These are phyloP conservation scores for Eupithecia exiguata DNA, from an alignment of 2,888 invertebrate species.

Conservation along the genomic window DNA sequence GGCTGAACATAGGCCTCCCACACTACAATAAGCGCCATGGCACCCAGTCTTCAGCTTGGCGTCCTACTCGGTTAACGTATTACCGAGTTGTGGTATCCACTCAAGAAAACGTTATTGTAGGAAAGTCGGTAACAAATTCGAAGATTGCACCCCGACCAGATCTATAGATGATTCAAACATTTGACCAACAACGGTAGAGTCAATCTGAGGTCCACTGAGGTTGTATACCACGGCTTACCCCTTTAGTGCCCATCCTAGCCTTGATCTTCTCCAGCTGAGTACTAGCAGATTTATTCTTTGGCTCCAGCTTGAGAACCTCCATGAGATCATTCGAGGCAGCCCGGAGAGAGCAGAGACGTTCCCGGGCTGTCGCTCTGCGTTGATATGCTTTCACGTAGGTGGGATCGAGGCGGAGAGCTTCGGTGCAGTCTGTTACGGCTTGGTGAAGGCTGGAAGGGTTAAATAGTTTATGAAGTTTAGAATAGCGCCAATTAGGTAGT, in stretches of 20 bases:
- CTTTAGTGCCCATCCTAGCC: constrained; percentile 78
- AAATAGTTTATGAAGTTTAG: neutral
- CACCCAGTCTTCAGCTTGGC: too few relatives aligned
- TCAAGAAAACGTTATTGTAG: too few relatives aligned
- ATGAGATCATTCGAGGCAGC: constrained; percentile 89
- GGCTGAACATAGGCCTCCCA: too few relatives aligned
- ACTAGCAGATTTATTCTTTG: constrained; percentile 88
- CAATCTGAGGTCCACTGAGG: too few relatives aligned
- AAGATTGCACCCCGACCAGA: too few relatives aligned
- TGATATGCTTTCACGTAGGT: constrained; percentile 93
- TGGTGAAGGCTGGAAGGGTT: constrained; percentile 82
- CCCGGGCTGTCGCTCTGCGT: constrained; percentile 90
- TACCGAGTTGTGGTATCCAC: too few relatives aligned
- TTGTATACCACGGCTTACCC: constrained; percentile 61
- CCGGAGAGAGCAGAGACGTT: constrained; percentile 87
- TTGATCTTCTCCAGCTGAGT: constrained; percentile 84
- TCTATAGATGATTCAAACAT: too few relatives aligned
- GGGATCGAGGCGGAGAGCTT: constrained; percentile 90
- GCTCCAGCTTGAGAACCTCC: constrained; percentile 89
- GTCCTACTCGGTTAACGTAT: too few relatives aligned
- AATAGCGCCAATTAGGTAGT: too few relatives aligned
- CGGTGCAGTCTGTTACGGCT: constrained; percentile 91
- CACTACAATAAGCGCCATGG: too few relatives aligned
- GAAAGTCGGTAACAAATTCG: too few relatives aligned
- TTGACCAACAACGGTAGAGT: too few relatives aligned